These are phyloP conservation scores for Pogona vitticeps DNA, from an alignment of 2,113 vertebrate species.

Conservation along the genomic window DNA sequence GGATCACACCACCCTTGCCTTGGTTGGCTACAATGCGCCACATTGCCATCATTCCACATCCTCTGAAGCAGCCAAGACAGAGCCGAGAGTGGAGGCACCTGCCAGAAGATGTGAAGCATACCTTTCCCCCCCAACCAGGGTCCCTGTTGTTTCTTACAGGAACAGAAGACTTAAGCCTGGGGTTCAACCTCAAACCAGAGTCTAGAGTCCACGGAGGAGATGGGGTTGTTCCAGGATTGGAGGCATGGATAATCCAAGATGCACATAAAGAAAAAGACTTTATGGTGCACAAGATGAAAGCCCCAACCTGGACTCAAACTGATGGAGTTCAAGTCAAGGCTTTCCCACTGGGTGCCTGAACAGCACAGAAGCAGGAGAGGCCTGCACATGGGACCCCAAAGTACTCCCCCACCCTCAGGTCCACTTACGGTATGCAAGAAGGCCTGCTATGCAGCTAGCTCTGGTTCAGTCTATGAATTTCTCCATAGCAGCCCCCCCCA, in stretches of 20 bases:
- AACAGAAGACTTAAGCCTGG: too few relatives aligned
- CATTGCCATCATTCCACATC: too few relatives aligned
- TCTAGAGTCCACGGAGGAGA: too few relatives aligned
- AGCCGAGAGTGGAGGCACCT: background rate
- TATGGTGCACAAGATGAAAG: background rate
- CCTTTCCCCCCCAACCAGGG: background rate
- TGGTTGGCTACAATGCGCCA: background rate
- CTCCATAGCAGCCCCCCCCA: background rate
- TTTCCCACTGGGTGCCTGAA: background rate
- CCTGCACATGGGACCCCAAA: too few relatives aligned
- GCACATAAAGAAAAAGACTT: background rate
- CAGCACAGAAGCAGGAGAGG: background rate
- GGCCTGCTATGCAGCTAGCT: background rate
- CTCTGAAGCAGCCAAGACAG: background rate
- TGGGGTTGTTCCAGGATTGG: background rate
- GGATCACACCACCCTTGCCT: too few relatives aligned
- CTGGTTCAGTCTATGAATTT: background rate
- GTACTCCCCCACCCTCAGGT: too few relatives aligned
- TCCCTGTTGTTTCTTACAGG: background rate
- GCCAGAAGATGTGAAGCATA: background rate
- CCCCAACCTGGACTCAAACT: background rate
- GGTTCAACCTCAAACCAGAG: background rate
- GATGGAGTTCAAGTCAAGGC: background rate
- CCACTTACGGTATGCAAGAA: background rate
- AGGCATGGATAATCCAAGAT: background rate